Percentiles rank a stretch among this genome's conserved stretches.
phyloP scores from a whole-genome alignment of 1,140 invertebrate species.

The Macrosteles quadrilineatus region DNA sequence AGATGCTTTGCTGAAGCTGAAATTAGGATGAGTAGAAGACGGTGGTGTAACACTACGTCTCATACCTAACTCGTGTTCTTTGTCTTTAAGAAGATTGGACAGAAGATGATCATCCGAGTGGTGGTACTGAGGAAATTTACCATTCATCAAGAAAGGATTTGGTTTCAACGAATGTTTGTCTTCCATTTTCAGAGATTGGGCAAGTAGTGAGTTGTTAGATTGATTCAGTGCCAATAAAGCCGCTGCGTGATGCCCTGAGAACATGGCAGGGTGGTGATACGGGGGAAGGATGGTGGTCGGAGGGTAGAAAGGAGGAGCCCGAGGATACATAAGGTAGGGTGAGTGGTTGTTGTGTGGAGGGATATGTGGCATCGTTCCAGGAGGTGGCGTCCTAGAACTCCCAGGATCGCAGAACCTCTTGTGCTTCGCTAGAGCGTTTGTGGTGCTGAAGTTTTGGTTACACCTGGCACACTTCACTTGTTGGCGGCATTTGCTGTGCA shows the following conservation, averaged over 20 bases:
- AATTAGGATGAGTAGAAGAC: conserved; percentile 22
- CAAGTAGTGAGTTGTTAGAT: conserved; percentile 53
- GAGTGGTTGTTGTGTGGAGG: conserved; percentile 57
- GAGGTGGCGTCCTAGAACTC: conserved; percentile 31
- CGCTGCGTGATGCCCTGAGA: conserved; percentile 52
- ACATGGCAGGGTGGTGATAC: conserved; percentile 56
- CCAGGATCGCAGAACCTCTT: conserved; percentile 78
- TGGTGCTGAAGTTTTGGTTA: conserved; percentile 85
- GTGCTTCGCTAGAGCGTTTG: conserved; percentile 81
- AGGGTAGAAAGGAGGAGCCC: conserved; percentile 50
- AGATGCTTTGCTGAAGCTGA: conserved; percentile 56
- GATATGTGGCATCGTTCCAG: conserved; percentile 43
- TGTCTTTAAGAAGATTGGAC: neutral
- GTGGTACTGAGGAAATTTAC: conserved; percentile 1
- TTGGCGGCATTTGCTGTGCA: conserved; percentile 91
- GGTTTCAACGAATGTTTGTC: neutral
- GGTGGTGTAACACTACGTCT: conserved; percentile 51
- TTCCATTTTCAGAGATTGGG: neutral
- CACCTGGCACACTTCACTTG: conserved; percentile 92
- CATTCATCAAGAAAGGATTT: neutral
- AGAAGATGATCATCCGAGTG: neutral
- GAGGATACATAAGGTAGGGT: conserved; percentile 68
- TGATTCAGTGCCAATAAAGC: conserved; percentile 47
- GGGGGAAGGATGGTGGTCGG: conserved; percentile 62
- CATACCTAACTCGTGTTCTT: neutral